A percentile compares a stretch with the other conserved stretches of the same genome.
Evolutionary conservation across 2,888 invertebrate species (phyloP).

Genomic region (Coecobrya sp.): DNA sequence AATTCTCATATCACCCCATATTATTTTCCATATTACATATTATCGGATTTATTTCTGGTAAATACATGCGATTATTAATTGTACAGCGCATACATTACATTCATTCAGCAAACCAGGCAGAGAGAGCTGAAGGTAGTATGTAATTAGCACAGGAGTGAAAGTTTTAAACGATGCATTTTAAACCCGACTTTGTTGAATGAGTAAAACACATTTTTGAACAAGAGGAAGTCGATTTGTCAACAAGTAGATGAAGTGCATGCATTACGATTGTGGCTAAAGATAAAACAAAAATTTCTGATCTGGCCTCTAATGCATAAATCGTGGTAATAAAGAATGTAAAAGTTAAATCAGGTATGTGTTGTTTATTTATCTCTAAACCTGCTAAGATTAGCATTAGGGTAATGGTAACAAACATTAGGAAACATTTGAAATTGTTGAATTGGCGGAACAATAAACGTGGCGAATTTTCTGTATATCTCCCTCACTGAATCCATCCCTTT

Average conservation of each 20-base stretch:
- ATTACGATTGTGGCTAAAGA: too few relatives aligned
- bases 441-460: slow-evolving; percentile 17
- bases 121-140: too few relatives aligned
- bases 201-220: neutral
- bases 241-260: neutral
- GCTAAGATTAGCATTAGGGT: neutral
- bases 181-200: neutral
- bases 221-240: neutral
- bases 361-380: neutral
- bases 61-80: neutral
- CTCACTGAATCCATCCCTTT: slow-evolving; percentile 25
- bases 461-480: slow-evolving; percentile 44
- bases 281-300: too few relatives aligned
- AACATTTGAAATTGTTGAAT: neutral
- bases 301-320: too few relatives aligned
- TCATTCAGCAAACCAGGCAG: neutral
- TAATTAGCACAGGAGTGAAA: neutral
- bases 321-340: too few relatives aligned
- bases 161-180: neutral
- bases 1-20: slow-evolving; percentile 59
- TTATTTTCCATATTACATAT: slow-evolving; percentile 38
- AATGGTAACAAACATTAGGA: neutral
- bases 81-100: neutral
- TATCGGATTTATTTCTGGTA: slow-evolving; percentile 4
- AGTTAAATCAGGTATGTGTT: neutral